These are phyloP conservation scores for Drosophila sturtevanti DNA, from an alignment of 1,140 invertebrate species.

Conservation along the genomic window DNA sequence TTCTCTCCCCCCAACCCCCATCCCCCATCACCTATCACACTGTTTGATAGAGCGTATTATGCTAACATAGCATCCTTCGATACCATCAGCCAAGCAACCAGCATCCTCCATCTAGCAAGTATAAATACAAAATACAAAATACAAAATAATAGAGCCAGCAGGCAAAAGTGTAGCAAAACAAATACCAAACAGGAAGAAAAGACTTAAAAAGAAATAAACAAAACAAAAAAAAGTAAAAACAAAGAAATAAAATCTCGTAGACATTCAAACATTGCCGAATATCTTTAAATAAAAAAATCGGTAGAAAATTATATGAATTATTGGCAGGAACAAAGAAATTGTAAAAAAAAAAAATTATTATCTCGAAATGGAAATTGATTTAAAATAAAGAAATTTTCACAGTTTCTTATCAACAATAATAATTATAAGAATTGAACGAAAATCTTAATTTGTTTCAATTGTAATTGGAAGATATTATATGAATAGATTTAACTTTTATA, in stretches of 20 bases:
- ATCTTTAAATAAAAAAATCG: constrained; percentile 1
- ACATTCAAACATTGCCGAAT: neutral
- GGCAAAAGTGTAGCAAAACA: constrained; percentile 3
- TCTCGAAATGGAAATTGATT: too few species aligned
- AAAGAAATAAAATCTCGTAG: neutral
- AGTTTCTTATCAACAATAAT: too few species aligned
- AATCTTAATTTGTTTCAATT: too few species aligned
- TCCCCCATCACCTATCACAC: neutral
- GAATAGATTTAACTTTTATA: too few species aligned
- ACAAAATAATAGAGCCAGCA: constrained; percentile 57
- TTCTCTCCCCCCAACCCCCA: neutral
- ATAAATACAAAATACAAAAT: constrained; percentile 66
- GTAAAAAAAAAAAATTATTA: neutral
- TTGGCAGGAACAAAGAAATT: neutral
- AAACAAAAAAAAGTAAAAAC: neutral
- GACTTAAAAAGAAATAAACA: constrained; percentile 7
- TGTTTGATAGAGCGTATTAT: constrained; percentile 66
- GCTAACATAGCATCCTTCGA: constrained; percentile 42
- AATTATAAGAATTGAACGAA: too few species aligned
- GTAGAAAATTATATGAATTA: constrained; percentile 9
- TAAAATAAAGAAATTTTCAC: too few species aligned
- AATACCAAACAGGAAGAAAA: constrained; percentile 5
- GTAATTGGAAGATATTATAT: too few species aligned
- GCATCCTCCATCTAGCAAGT: constrained; percentile 23
- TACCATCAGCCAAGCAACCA: neutral